Conservation (phyloP, 2,888 invertebrate species). For the Epirrita christyi region DNA sequence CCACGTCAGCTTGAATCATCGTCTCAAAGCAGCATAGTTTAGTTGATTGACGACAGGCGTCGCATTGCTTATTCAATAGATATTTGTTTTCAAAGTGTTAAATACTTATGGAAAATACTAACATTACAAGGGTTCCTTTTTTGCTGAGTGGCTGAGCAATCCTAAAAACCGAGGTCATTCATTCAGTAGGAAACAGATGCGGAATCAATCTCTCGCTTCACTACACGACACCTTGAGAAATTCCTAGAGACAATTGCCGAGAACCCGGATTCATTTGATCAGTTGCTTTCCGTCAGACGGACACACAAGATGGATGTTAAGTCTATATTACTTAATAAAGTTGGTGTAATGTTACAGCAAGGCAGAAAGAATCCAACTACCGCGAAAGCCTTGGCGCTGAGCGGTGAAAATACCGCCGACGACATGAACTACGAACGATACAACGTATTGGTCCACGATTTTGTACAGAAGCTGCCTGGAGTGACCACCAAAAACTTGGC, state of each 20-base stretch:
- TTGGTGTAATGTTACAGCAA: constrained; percentile 77
- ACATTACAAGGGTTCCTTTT: too few species aligned
- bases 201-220: constrained; percentile 16
- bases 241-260: neutral
- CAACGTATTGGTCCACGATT: constrained; percentile 90
- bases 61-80: too few species aligned
- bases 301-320: constrained; percentile 9
- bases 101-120: too few species aligned
- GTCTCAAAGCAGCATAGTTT: too few species aligned
- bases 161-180: neutral
- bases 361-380: constrained; percentile 93
- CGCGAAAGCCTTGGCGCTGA: constrained; percentile 88
- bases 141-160: too few species aligned
- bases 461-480: constrained; percentile 94
- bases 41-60: too few species aligned
- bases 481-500: constrained; percentile 94
- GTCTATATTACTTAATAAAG: constrained; percentile 5
- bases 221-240: constrained; percentile 3
- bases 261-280: neutral
- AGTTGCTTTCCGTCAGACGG: neutral
- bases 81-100: too few species aligned
- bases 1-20: too few species aligned
- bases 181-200: constrained; percentile 1
- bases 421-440: constrained; percentile 86
- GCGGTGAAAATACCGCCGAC: constrained; percentile 88